phyloP scores from a whole-genome alignment of 2,797 vertebrate genomes.

The Ispidina picta region DNA sequence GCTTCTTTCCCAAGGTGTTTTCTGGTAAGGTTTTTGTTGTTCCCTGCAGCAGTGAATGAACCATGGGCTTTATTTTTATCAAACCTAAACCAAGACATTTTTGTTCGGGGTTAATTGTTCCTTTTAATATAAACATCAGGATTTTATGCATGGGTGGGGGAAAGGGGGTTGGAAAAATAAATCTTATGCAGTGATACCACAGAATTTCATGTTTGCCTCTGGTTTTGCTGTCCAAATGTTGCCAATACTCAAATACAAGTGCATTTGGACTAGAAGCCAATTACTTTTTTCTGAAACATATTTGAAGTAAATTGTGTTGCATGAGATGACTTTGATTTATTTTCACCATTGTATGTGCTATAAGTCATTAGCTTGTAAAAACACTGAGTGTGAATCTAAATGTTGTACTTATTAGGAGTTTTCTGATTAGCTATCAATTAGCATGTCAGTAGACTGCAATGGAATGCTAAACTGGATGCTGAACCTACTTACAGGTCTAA shows the following conservation, averaged over 20 bases:
- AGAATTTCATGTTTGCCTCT: background rate
- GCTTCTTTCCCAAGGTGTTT: background rate
- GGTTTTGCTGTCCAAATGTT: background rate
- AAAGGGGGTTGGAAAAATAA: background rate
- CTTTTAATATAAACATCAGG: background rate
- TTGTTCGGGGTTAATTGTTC: background rate
- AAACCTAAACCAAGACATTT: background rate
- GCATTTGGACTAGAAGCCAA: background rate
- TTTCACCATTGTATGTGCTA: background rate
- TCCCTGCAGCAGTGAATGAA: background rate
- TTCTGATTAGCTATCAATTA: constrained; percentile 1
- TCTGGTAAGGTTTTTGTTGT: background rate
- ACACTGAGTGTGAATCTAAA: background rate
- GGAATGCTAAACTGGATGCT: constrained; percentile 3
- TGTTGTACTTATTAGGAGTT: background rate
- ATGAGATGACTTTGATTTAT: background rate
- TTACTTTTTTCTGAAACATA: background rate
- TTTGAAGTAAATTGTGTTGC: background rate
- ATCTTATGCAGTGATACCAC: background rate
- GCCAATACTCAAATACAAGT: background rate
- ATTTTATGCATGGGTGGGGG: background rate
- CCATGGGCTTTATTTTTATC: background rate
- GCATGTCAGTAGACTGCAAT: background rate
- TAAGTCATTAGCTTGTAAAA: constrained; percentile 7
- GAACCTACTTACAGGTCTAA: background rate